These are phyloP conservation scores for Tetropium fuscum DNA, from an alignment of 2,888 invertebrate species.

Conservation along the genomic window DNA sequence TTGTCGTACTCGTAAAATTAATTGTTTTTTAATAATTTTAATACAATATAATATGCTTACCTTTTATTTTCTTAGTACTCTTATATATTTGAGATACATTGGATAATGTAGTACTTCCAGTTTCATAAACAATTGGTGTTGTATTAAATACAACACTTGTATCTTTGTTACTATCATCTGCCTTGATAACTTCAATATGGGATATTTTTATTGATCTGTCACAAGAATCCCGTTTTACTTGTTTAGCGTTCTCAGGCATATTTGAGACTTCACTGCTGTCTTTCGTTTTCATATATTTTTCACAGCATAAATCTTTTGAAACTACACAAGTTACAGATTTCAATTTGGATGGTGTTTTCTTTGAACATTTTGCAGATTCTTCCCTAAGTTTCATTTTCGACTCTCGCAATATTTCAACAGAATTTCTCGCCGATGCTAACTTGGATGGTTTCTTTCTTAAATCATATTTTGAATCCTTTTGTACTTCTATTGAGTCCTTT, in stretches of 20 bases:
- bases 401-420: constrained; percentile 44
- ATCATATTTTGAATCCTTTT: constrained; percentile 25
- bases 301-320: constrained; percentile 25
- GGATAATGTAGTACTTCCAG: background rate
- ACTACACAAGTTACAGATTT: constrained; percentile 11
- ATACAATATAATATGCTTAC: no score
- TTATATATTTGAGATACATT: constrained; percentile 8
- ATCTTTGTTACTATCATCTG: constrained; percentile 19
- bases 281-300: constrained; percentile 18
- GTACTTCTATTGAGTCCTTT: constrained; percentile 42
- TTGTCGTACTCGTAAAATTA: no score
- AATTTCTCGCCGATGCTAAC: constrained; percentile 41
- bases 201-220: constrained; percentile 43
- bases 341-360: constrained; percentile 2
- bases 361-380: constrained; percentile 19
- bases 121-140: constrained; percentile 25
- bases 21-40: no score
- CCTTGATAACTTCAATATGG: constrained; percentile 50
- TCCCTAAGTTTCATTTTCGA: constrained; percentile 37
- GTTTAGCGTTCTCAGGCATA: background rate
- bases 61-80: no score
- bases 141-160: constrained; percentile 30
- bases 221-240: background rate
- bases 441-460: constrained; percentile 39
- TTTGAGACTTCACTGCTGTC: background rate